Base-by-base conservation (phyloP, 2,113 vertebrate species). In the Urocitellus parryii region DNA sequence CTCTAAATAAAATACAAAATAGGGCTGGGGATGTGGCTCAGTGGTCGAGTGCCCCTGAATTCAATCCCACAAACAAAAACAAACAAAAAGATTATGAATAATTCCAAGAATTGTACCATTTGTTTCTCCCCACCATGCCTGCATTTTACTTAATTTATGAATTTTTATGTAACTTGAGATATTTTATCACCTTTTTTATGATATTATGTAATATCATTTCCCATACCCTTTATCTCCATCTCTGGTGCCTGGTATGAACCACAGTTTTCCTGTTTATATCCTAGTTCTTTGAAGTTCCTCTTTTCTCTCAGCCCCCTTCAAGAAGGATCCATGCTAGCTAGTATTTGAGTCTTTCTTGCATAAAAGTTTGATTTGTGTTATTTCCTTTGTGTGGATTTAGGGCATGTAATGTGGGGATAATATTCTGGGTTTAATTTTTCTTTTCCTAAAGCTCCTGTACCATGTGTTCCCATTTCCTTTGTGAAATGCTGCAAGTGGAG, bases 221-320 rank as follows among this genome's bases (percentile, higher is more conserved):
- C 70, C 8, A 4, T 27, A n/a, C 4, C 12, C 3, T 45, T 74
- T 8, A 58, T 53, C 45, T 58, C 25, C 20, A 22, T 76, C 65
- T 53, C 65, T 29, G 13, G 9, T 25, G 22, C 24, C 32, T 0
- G 5, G 4, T 2, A 14, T 34, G 48, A 6, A 17, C 3, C 32
- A 48, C 9, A 34, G 16, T 29, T 83, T 83, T 68, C 22, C 51
- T 34, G 9, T 74, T 65, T 32, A 16, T 74, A 25, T 10, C 25
- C 53, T 85, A 61, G 4, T 39, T 87, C 32, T 34, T 16, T n/a
- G 58, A 27, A 80, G 56, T 12, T 29, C 42, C 13, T 2, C 17
- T 22, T 39, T 42, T 18, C 42, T 24, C 37, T 10, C 8, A 2
- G 0, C 4, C 1, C 25, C 9, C 22, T 45, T 29, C 24, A 13